phyloP scores from a whole-genome alignment of 2,797 vertebrate species.

The Sebastes aleutianus region DNA sequence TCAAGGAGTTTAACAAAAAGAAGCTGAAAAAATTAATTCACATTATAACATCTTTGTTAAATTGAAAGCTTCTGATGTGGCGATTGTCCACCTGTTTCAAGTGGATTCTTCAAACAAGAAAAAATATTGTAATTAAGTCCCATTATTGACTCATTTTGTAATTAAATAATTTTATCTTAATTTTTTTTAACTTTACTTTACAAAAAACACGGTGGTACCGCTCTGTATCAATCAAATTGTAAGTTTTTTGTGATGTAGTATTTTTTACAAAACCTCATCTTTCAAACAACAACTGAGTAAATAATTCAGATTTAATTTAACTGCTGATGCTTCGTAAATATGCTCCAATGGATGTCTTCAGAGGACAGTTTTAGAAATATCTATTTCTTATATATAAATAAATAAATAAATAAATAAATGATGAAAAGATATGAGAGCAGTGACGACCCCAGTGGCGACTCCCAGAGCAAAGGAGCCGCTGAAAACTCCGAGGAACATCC shows the following conservation, averaged over 20 bases:
- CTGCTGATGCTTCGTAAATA: neutral
- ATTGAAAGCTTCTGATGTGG: neutral
- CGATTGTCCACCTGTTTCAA: neutral
- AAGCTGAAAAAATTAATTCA: neutral
- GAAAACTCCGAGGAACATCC: constrained; percentile 96
- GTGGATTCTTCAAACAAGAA: neutral
- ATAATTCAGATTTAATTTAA: neutral
- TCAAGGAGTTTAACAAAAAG: constrained; percentile 60
- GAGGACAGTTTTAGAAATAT: neutral
- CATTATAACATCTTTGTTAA: neutral
- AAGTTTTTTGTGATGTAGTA: neutral
- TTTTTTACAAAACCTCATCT: neutral
- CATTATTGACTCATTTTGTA: neutral
- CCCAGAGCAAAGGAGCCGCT: constrained; percentile 97
- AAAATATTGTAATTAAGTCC: neutral
- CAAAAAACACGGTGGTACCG: neutral
- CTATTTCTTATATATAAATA: neutral
- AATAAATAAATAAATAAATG: neutral
- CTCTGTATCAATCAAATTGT: neutral
- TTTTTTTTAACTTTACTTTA: neutral
- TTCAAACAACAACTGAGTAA: neutral
- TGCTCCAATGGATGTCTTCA: neutral
- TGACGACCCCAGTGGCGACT: constrained; percentile 92
- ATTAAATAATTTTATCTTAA: too few relatives aligned
- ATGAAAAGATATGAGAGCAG: constrained; percentile 94